phyloP scores from a whole-genome alignment of 2,888 invertebrate species.

The Odontocerum albicorne region DNA sequence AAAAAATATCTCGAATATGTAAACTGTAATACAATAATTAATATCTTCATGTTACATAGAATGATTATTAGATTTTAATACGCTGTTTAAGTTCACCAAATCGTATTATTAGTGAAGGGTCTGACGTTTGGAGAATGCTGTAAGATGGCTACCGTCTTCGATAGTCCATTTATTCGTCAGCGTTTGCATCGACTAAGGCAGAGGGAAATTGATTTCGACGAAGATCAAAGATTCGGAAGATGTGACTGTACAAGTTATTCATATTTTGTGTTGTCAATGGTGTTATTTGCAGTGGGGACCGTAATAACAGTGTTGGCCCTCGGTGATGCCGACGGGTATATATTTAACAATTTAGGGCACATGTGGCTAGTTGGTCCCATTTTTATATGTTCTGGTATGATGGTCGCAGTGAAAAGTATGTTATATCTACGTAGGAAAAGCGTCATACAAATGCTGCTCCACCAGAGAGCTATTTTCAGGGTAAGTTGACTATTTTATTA shows the following conservation, averaged over 20 bases:
- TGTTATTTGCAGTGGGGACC: conserved; percentile 64
- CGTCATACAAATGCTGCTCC: conserved; percentile 65
- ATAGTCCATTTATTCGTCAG: conserved; percentile 63
- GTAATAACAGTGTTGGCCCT: conserved; percentile 65
- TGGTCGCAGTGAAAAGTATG: conserved; percentile 70
- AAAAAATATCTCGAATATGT: no score
- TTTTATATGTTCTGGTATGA: conserved; percentile 67
- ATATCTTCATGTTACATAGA: conserved; percentile 5
- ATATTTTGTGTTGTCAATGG: conserved; percentile 63
- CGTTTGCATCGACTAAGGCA: conserved; percentile 61
- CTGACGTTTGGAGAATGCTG: conserved; percentile 18
- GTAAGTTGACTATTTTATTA: conserved; percentile 47
- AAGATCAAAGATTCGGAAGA: conserved; percentile 62
- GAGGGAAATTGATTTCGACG: conserved; percentile 61
- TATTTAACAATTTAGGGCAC: conserved; percentile 63
- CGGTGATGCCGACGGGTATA: conserved; percentile 62
- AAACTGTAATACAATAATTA: no score
- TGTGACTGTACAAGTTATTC: conserved; percentile 69
- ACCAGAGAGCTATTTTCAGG: conserved; percentile 63
- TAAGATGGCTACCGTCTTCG: conserved; percentile 65
- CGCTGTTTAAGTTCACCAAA: neutral
- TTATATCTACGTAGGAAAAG: conserved; percentile 65
- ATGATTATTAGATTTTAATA: conserved; percentile 19
- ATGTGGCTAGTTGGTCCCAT: conserved; percentile 71
- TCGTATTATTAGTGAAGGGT: conserved; percentile 1